Evolutionary conservation across 1,140 invertebrate species (phyloP), one percentile per base, ranked within the genome.

Genomic region (Sogatella furcifera): DNA sequence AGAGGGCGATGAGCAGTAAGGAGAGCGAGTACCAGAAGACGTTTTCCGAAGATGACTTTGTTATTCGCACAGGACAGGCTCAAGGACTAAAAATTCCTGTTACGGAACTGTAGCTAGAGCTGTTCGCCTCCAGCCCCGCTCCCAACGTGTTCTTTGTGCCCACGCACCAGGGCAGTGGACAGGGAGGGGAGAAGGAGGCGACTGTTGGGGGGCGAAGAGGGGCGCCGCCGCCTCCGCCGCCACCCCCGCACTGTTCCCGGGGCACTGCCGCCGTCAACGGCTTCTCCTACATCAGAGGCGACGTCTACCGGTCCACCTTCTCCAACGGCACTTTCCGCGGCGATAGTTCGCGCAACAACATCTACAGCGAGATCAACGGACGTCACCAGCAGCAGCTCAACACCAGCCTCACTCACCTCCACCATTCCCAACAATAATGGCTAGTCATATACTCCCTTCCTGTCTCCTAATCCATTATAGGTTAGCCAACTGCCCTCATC

Each of bases 41-140:
- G 2, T 89, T 88, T 69, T 88, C 86, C 15, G 88, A 89, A 19
- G 89, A 90, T 67, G 76, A 17, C 73, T 74, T 57, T 78, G 80
- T 54, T 78, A 80, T 62, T 80, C 82, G 72, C 80, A 69, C 71
- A 80, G 73, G 67, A 78, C 67, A 60, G 21, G 43, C 52, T 74
- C 70, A 15, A 80, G 89, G 70, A 84, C 87, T 5, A 89, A 91
- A 68, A 38, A 38, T 38, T 38, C 90, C 90, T 44, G 88, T 92
- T 63, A 92, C 90, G 76, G 90, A 92, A 74, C 88, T 93, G 84
- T 93, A 91, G 88, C 88, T 90, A 90, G 87, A 90, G 80, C 84
- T 88, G 77, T 68, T 71, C 68, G 70, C 69, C 69, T 68, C 68
- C 67, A 84, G 84, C 81, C 82, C 84, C 76, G 81, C 84, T 70